Evolutionary conservation across 2,113 vertebrate species (phyloP), one percentile per base, ranked within the genome.

Genomic region (Oenanthe oenanthe): DNA sequence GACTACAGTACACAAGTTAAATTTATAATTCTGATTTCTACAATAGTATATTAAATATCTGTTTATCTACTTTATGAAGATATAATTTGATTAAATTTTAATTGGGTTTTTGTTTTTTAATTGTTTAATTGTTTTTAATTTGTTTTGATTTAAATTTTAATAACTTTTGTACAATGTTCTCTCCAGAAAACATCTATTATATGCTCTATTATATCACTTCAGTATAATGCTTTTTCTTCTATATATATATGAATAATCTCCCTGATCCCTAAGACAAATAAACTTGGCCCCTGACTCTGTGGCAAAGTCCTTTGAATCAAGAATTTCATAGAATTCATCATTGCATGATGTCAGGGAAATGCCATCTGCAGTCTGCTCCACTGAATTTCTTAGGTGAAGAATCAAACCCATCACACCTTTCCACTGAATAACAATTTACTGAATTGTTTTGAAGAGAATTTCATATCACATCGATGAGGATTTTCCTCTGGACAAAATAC

Each of bases 381-480:
- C 38, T 53, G n/a, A 57, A 54, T 51, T 82, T 71, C 32, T 51
- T 17, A 70, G 2, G 4, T 57, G 31, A 66, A 51, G 19, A 47
- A 36, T 56, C 51, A 78, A 71, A 66, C 28, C 4, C 16, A 12
- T 83, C 40, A 79, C 19, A 63, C 5, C 21, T 91, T 89, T 72
- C 28, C 34, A 54, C 0, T 80, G 62, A 89, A 79, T 50, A 67
- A 40, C 12, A 38, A 75, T 36, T 58, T 75, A 29, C 6, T 58
- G 21, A 63, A 60, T 20, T 72, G 19, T 48, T 86, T 86, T 71
- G 40, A 72, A 79, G 76, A 91, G 38, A 76, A 91, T 36, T 85
- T 81, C 25, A 31, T 56, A 9, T 32, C 32, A 45, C 21, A 45
- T 67, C 1, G 1, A 31, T 16, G 10, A 82, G 31, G 47, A 34